Evolutionary conservation across 1,140 invertebrate species (phyloP), one percentile per base, ranked within the genome.

Genomic region (Saxidomus purpurata): DNA sequence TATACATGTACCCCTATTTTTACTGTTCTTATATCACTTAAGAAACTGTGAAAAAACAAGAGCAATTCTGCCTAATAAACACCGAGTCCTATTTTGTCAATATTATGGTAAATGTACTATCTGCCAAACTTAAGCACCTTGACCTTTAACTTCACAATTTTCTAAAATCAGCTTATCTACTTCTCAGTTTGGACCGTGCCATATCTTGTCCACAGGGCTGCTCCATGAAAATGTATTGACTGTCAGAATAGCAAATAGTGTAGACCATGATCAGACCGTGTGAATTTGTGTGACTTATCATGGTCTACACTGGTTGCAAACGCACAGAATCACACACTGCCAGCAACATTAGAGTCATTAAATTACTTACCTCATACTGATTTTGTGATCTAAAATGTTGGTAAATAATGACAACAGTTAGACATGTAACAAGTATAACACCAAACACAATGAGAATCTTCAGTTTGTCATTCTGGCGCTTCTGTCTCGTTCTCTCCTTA

Each of bases 401-500:
- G 19, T 59, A 40, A 19, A 89, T 38, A 0, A 89, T 63, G 4
- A 83, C 80, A 34, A 61, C 71, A 43, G 77, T 80, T 22, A 89
- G 36, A 77, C 79, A 47, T 25, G 67, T 67, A 25, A 89, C 69
- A 1, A 83, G 6, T 25, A 89, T 52, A 2, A 77, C 25, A 17
- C 79, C 87, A 71, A 89, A 19, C 22, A 77, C 47, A 11, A 89
- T 22, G 17, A 89, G 22, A 22, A 43, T 31, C 38, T 71, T 83
- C 9, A 77, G 11, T 38, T 84, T 83, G 13, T 74, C 34, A 81
- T 52, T 59, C 55, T 40, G 38, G 11, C 38, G 47, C n/a, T 15
- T 49, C 9, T 76, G 40, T 31, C 17, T 59, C 19, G 8, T 28
- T 1, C 17, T 28, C 17, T 52, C 47, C 17, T 34, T 22, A 6